These are phyloP conservation scores for Gymnarchus niloticus DNA, from an alignment of 2,113 vertebrate genomes.

Conservation along the genomic window DNA sequence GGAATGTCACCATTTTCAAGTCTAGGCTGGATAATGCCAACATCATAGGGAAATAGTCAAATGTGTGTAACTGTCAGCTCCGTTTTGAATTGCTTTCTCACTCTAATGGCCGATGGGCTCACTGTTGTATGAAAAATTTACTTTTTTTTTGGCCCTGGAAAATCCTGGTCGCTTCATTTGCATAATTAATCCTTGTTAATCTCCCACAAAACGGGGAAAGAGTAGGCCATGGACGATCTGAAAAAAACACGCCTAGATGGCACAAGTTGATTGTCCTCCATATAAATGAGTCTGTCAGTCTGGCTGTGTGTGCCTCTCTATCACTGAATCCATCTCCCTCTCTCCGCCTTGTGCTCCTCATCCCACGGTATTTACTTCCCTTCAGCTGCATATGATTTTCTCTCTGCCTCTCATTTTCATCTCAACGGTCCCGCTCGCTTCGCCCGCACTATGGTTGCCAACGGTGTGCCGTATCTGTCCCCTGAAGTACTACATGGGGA, in stretches of 20 bases:
- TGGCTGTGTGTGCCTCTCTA: background rate
- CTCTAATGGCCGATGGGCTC: background rate
- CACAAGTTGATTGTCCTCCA: background rate
- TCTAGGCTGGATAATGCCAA: background rate
- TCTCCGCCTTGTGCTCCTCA: background rate
- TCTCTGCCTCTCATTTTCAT: background rate
- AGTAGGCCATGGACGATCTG: background rate
- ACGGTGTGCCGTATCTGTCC: background rate
- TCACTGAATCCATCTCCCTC: background rate
- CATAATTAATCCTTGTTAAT: slow-evolving; percentile 15
- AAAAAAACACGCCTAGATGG: background rate
- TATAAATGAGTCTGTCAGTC: slow-evolving; percentile 2
- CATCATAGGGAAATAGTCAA: background rate
- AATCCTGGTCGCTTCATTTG: background rate
- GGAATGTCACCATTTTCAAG: background rate
- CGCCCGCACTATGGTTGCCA: background rate
- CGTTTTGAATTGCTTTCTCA: background rate
- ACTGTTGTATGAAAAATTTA: background rate
- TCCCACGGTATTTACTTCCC: background rate
- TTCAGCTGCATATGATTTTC: background rate
- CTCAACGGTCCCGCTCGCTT: background rate
- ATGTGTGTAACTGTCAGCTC: background rate
- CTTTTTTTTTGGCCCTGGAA: background rate
- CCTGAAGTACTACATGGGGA: slow-evolving; percentile 10
- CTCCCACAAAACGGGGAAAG: slow-evolving; percentile 2